Evolutionary conservation across 2,888 invertebrate species (phyloP), one percentile per base, ranked within the genome.

Genomic region (Cyclophora punctaria): DNA sequence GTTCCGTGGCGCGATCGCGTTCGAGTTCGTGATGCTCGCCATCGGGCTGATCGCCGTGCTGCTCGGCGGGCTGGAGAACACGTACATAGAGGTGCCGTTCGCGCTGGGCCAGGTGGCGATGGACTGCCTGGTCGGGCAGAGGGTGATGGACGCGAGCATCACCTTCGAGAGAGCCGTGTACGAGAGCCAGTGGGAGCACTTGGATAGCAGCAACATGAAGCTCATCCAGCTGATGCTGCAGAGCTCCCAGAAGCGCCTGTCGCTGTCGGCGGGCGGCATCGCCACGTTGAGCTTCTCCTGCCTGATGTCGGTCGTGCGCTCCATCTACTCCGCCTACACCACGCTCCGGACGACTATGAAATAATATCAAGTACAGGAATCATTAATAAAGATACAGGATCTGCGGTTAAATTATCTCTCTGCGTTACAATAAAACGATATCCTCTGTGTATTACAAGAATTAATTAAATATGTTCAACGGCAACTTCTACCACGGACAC

Each of bases 31-130:
- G 1, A 55, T 75, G 3, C 60, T 80, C 1, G 64, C 71, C 0
- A 49, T 71, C 2, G 73, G 71, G 3, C 53, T 82, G 1, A 73
- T 77, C 45, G 67, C 75, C 1, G 78, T 75, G 57, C 48, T 81
- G n/a, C 66, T 82, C 0, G 80, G 77, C 2, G 75, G 80, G 0
- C 50, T 82, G 45, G 69, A 79, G 34, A 77, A 80, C 5, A 81
- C 78, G 0, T 76, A 68, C 41, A 34, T 80, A 3, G 62, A 74
- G 46, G 48, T 81, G 34, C 78, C 77, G 0, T 81, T 67, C 45
- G 67, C 78, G 0, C 53, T 81, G 4, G 57, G 67, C 1, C 80
- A 77, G 48, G 62, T 83, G 2, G 64, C 61, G 3, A 62, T 73
- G 49, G 73, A 76, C 48, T 76, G 74, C 41, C 62, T 64, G 7